Evolutionary conservation across 2,113 vertebrate genomes (phyloP).

Genomic region (Scolopax mira): DNA sequence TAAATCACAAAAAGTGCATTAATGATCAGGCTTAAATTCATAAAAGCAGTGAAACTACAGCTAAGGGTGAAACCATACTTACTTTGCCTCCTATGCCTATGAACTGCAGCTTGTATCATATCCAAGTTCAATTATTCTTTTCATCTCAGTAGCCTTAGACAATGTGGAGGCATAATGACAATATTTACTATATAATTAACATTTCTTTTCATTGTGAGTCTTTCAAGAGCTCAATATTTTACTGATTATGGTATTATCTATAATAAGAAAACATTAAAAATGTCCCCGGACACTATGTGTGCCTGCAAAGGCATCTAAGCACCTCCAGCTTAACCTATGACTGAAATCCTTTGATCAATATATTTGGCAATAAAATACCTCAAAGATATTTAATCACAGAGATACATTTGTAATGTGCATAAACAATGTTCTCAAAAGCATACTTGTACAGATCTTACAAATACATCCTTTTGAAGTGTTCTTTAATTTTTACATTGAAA

Average conservation of each 20-base stretch:
- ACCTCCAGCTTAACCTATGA: not conserved
- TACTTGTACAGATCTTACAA: not conserved
- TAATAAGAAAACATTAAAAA: not conserved
- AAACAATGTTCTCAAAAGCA: not conserved
- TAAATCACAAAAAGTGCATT: slow-evolving; percentile 60
- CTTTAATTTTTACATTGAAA: not conserved
- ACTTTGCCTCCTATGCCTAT: not conserved
- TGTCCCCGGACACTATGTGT: not conserved
- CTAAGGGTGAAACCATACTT: slow-evolving; percentile 23
- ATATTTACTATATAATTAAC: not conserved
- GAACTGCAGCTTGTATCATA: not conserved
- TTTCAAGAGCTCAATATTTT: not conserved
- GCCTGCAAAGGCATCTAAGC: not conserved
- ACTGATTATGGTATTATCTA: not conserved
- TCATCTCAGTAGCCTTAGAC: not conserved
- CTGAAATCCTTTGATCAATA: not conserved
- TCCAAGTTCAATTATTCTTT: not conserved
- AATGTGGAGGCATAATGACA: not conserved
- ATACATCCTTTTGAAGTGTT: not conserved
- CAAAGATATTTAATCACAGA: not conserved
- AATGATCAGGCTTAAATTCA: slow-evolving; percentile 48
- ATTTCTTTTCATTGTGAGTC: not conserved
- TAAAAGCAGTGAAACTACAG: slow-evolving; percentile 35
- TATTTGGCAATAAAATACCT: not conserved
- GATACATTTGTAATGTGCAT: not conserved